A percentile compares a stretch with the other conserved stretches of the same genome.
phyloP scores from a whole-genome alignment of 2,888 invertebrate species.

The Trileptium ribeirensis region DNA sequence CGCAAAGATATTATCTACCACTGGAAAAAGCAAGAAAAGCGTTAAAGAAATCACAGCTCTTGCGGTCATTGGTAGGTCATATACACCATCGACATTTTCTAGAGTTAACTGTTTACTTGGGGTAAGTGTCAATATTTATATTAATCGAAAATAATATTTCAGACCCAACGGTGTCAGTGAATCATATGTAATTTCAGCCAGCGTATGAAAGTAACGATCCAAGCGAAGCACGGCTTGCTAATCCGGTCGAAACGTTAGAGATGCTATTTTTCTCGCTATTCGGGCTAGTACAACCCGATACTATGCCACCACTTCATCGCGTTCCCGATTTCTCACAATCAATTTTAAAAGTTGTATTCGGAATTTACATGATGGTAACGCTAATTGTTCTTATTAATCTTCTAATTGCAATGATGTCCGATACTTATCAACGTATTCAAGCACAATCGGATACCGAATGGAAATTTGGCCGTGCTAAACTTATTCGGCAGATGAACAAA shows the following conservation, averaged over 20 bases:
- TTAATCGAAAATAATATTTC: no score
- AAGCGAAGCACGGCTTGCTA: conserved; percentile 39
- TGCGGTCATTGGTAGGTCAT: no score
- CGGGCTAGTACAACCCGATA: conserved; percentile 70
- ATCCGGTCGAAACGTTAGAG: conserved; percentile 72
- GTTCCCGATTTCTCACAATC: conserved; percentile 48
- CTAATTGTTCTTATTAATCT: conserved; percentile 96
- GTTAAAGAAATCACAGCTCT: no score
- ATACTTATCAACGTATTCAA: conserved; percentile 97
- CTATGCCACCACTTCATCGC: conserved; percentile 57
- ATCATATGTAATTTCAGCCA: conserved; percentile 15
- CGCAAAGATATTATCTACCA: no score
- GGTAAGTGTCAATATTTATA: no score
- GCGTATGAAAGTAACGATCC: conserved; percentile 5
- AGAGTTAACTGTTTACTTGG: no score
- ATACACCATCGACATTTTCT: no score
- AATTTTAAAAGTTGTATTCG: conserved; percentile 65
- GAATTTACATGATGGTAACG: conserved; percentile 93
- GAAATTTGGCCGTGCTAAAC: conserved; percentile 97
- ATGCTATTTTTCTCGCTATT: conserved; percentile 95
- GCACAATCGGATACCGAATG: conserved; percentile 99
- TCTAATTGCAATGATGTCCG: conserved; percentile 99
- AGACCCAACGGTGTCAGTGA: no score
- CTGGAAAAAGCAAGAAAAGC: no score
- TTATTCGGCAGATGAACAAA: conserved; percentile 94